A percentile compares a stretch with the other conserved stretches of the same genome.
phyloP scores from a whole-genome alignment of 2,797 vertebrate species.

The Lagocephalus sceleratus region DNA sequence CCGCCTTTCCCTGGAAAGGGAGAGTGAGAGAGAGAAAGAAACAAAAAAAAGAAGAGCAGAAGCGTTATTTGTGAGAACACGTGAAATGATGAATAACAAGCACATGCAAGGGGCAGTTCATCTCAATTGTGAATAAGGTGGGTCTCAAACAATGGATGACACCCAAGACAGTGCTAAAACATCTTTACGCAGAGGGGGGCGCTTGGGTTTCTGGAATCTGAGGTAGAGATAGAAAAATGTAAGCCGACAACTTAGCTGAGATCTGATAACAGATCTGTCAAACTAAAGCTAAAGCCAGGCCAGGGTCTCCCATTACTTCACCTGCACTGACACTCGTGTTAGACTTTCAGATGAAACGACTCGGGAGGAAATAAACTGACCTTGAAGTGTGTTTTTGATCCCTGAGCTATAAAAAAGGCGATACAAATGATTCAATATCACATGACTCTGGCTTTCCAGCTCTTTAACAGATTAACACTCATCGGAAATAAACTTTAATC shows the following conservation, averaged over 20 bases:
- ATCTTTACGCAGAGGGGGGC: not conserved
- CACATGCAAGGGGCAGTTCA: too few relatives aligned
- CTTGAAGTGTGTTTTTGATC: too few relatives aligned
- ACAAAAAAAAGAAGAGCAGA: too few relatives aligned
- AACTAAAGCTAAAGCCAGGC: conserved; percentile 4
- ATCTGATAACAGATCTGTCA: conserved; percentile 5
- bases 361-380: too few relatives aligned
- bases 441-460: too few relatives aligned
- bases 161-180: not conserved
- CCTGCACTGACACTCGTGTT: not conserved
- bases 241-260: conserved; percentile 4
- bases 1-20: conserved; percentile 82
- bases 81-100: too few relatives aligned
- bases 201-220: not conserved
- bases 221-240: not conserved
- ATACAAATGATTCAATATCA: too few relatives aligned
- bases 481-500: too few relatives aligned
- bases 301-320: conserved; percentile 2
- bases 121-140: not conserved
- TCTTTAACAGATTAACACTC: too few relatives aligned
- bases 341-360: too few relatives aligned
- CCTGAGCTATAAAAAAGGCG: too few relatives aligned
- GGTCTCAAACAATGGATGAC: not conserved
- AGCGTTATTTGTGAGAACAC: too few relatives aligned
- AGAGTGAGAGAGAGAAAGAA: conserved; percentile 52